Evolutionary conservation across 1,140 invertebrate genomes (phyloP), one percentile per base, ranked within the genome.

Genomic region (Charaxes varanes): DNA sequence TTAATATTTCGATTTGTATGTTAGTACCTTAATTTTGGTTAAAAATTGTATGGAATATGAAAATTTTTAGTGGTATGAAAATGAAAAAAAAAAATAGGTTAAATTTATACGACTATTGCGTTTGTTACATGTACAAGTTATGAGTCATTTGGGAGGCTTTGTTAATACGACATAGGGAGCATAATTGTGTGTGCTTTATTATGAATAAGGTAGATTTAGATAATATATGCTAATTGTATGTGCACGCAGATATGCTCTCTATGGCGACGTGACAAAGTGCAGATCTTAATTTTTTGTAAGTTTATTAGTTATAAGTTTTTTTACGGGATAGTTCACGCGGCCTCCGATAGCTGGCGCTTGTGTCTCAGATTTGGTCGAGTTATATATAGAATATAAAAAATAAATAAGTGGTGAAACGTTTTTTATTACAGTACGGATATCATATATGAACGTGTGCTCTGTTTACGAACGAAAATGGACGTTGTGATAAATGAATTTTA

Each of bases 401-500:
- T 15, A 7, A 18, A n/a, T n/a, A 17, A 41, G 35, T 36, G 44
- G 31, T 33, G 13, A 16, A 38, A 55, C 42, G n/a, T n/a, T 41
- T 24, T 55, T 43, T 21, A 48, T 41, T 38, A 49, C 24, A 40
- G 2, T 22, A 3, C 13, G 10, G 6, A 6, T 28, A 15, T 28
- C 12, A 32, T 27, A 43, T 48, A 40, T 50, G 44, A 41, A 49
- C n/a, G 47, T 54, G 65, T 58, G 55, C 34, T 56, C 22, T 41
- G n/a, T n/a, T 52, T 18, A 12, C 13, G 47, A 48, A 63, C 69
- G 63, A 63, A 43, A 64, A 62, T 19, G 64, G 66, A 71, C 70
- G 70, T 74, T 74, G 51, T 62, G 46, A 59, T 32, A 34, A 32
- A 55, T 51, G 37, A 32, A 44, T 50, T 55, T 53, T 34, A 45